Percentiles rank a stretch among this genome's conserved stretches.
phyloP scores from a whole-genome alignment of 92 coral and sea anemone genomes.

The Virgularia gustaviana region DNA sequence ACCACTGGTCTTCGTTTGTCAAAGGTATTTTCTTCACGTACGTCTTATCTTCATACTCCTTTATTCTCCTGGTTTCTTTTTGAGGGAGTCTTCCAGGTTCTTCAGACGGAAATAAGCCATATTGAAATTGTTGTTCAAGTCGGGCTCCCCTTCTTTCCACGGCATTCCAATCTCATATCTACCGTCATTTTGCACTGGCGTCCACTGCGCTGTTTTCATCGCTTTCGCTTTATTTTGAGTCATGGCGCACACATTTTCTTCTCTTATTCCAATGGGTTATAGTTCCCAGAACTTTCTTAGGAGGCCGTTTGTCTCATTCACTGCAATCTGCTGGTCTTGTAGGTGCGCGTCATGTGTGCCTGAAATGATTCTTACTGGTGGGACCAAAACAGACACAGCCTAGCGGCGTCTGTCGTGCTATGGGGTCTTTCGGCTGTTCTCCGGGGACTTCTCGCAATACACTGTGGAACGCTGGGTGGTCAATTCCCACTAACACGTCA shows the following conservation, averaged over 20 bases:
- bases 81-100: not conserved
- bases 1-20: constrained; percentile 1
- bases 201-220: constrained; percentile 22
- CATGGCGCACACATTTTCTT: constrained; percentile 13
- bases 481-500: constrained; percentile 50
- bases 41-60: constrained; percentile 34
- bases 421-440: constrained; percentile 41
- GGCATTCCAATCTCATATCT: constrained; percentile 38
- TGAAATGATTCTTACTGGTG: constrained; percentile 26
- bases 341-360: constrained; percentile 48
- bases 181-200: constrained; percentile 8
- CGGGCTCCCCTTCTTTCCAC: constrained; percentile 51
- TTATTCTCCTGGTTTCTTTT: constrained; percentile 36
- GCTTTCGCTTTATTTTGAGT: constrained; percentile 28
- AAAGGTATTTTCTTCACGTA: constrained; percentile 39
- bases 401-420: constrained; percentile 44
- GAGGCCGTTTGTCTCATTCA: constrained; percentile 28
- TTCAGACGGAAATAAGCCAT: constrained; percentile 8
- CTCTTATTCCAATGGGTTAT: constrained; percentile 47
- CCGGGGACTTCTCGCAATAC: constrained; percentile 44
- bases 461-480: constrained; percentile 56
- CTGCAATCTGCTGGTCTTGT: constrained; percentile 18
- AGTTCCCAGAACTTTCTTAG: constrained; percentile 45
- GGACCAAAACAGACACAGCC: constrained; percentile 60
- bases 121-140: constrained; percentile 38